These are phyloP conservation scores for Stictocephala bisonia DNA, from an alignment of 2,888 invertebrate genomes.

Conservation along the genomic window DNA sequence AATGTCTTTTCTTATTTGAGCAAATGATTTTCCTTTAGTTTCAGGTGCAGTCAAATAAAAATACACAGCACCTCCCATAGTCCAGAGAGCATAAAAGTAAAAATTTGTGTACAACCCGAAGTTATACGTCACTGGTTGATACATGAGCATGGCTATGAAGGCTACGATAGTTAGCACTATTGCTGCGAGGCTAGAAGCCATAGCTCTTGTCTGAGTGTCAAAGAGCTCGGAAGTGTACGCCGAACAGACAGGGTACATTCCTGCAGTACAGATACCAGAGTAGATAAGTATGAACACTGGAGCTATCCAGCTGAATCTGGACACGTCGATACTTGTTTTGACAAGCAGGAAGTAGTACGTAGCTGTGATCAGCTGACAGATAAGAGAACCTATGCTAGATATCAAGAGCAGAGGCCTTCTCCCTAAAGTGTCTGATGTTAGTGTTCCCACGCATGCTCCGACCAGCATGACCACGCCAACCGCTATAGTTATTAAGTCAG, in stretches of 20 bases:
- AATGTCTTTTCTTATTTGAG: too few species aligned
- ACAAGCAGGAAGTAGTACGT: slow-evolving; percentile 50
- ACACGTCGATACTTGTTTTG: slow-evolving; percentile 55
- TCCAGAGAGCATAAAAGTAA: slow-evolving; percentile 6
- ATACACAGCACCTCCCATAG: too few species aligned
- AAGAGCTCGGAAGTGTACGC: slow-evolving; percentile 26
- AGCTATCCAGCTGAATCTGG: slow-evolving; percentile 65
- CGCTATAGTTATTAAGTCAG: slow-evolving; percentile 39
- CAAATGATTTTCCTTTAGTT: too few species aligned
- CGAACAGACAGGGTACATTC: slow-evolving; percentile 62
- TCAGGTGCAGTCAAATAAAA: too few species aligned
- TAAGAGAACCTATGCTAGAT: slow-evolving; percentile 48
- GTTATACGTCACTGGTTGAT: not conserved
- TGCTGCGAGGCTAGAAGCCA: slow-evolving; percentile 4
- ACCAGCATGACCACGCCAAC: slow-evolving; percentile 51
- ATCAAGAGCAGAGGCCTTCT: slow-evolving; percentile 52
- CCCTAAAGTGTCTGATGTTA: slow-evolving; percentile 51
- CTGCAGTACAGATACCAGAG: slow-evolving; percentile 70
- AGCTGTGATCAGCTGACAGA: slow-evolving; percentile 40
- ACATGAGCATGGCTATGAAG: not conserved
- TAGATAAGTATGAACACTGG: slow-evolving; percentile 70
- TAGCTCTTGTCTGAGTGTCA: slow-evolving; percentile 7
- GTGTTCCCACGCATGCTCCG: slow-evolving; percentile 44
- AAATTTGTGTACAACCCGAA: slow-evolving; percentile 24
- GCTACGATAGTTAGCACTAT: not conserved